phyloP scores from a whole-genome alignment of 2,888 invertebrate species.

The Pollenia griseotomentosa region DNA sequence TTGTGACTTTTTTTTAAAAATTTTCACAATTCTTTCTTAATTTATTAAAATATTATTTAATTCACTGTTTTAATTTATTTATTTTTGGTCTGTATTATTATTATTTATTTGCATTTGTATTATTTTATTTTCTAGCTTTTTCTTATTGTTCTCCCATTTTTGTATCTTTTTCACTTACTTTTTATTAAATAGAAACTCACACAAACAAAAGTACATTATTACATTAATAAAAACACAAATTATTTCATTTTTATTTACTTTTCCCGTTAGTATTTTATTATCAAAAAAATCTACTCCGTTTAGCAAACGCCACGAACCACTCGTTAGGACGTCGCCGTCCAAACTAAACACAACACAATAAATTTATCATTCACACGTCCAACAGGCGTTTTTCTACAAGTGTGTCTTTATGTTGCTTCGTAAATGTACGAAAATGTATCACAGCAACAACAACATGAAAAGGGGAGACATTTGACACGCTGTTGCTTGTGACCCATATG shows the following conservation, averaged over 20 bases:
- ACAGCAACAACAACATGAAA: slow-evolving; percentile 30
- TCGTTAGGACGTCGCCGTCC: slow-evolving; percentile 76
- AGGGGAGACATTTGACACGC: slow-evolving; percentile 41
- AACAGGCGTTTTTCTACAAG: slow-evolving; percentile 69
- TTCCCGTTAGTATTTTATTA: slow-evolving; percentile 19
- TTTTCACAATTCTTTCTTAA: neutral
- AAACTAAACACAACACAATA: slow-evolving; percentile 73
- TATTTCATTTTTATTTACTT: slow-evolving; percentile 44
- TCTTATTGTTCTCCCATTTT: slow-evolving; percentile 65
- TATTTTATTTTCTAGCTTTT: slow-evolving; percentile 50
- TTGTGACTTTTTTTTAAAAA: slow-evolving; percentile 28
- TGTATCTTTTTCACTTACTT: slow-evolving; percentile 41
- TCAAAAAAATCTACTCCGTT: neutral
- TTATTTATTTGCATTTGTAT: slow-evolving; percentile 20
- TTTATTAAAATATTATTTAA: slow-evolving; percentile 22
- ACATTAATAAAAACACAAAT: slow-evolving; percentile 9
- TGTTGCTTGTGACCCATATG: slow-evolving; percentile 61
- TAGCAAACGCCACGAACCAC: slow-evolving; percentile 71
- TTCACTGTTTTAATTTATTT: slow-evolving; percentile 35
- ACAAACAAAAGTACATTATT: neutral
- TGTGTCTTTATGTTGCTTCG: slow-evolving; percentile 32
- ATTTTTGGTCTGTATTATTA: slow-evolving; percentile 47
- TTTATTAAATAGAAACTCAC: slow-evolving; percentile 24
- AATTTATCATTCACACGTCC: slow-evolving; percentile 56
- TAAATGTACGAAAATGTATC: slow-evolving; percentile 38